phyloP scores from a whole-genome alignment of 2,888 invertebrate species.

The Molanna angustata region DNA sequence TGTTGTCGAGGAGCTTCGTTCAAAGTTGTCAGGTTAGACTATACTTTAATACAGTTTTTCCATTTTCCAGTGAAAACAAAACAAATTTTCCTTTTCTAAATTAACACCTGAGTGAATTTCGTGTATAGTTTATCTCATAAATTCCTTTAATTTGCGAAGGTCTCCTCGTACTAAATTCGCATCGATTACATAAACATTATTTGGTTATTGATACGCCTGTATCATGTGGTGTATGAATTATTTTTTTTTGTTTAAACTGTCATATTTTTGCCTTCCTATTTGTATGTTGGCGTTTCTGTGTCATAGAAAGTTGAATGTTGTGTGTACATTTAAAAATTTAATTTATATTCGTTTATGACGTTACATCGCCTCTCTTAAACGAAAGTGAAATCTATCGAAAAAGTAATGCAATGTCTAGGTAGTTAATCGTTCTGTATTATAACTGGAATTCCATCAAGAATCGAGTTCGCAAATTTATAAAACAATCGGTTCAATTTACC shows the following conservation, averaged over 20 bases:
- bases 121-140: slow-evolving; percentile 26
- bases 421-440: slow-evolving; percentile 26
- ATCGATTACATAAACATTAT: slow-evolving; percentile 27
- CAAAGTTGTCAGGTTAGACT: slow-evolving; percentile 47
- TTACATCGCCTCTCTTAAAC: slow-evolving; percentile 17
- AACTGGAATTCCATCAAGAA: slow-evolving; percentile 15
- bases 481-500: slow-evolving; percentile 21
- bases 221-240: neutral
- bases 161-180: slow-evolving; percentile 21
- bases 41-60: slow-evolving; percentile 21
- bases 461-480: slow-evolving; percentile 21
- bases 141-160: slow-evolving; percentile 11
- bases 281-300: slow-evolving; percentile 18
- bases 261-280: slow-evolving; percentile 2
- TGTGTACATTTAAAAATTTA: slow-evolving; percentile 22
- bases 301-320: slow-evolving; percentile 24
- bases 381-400: slow-evolving; percentile 31
- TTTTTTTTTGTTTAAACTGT: slow-evolving; percentile 10
- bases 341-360: slow-evolving; percentile 21
- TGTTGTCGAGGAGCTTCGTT: slow-evolving; percentile 45
- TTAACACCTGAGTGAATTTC: slow-evolving; percentile 38
- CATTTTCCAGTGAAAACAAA: slow-evolving; percentile 15
- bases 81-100: slow-evolving; percentile 41
- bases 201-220: neutral
- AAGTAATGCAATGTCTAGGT: slow-evolving; percentile 24